phyloP scores from a whole-genome alignment of 2,113 vertebrate species.

The Mungos mungo region DNA sequence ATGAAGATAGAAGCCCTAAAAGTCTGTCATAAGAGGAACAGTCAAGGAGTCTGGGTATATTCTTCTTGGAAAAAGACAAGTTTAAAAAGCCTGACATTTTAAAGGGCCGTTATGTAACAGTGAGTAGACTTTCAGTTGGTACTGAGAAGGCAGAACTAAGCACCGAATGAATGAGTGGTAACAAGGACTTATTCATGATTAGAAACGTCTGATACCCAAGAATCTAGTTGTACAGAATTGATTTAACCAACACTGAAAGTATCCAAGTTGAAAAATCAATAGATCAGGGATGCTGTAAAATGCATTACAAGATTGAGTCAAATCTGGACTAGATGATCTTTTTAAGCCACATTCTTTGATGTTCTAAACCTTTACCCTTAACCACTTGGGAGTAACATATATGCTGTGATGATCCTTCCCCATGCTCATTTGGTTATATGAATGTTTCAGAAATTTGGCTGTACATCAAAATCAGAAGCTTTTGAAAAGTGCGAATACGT shows the following conservation, averaged over 20 bases:
- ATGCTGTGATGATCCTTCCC: not conserved
- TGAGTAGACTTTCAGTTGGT: not conserved
- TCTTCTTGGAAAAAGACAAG: not conserved
- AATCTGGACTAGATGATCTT: not conserved
- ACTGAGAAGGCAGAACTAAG: not conserved
- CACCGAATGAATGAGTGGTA: accelerated
- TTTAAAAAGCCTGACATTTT: not conserved
- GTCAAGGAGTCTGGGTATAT: not conserved
- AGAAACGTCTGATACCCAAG: not conserved
- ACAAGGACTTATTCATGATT: not conserved
- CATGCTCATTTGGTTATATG: not conserved
- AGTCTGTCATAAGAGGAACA: not conserved
- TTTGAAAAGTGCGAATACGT: not conserved
- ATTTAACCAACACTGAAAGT: not conserved
- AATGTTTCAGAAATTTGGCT: not conserved
- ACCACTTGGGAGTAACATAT: not conserved
- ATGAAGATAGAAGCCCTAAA: not conserved
- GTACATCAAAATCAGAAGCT: not conserved
- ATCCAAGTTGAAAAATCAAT: not conserved
- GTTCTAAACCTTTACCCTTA: not conserved
- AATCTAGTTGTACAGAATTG: not conserved
- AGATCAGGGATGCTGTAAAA: not conserved
- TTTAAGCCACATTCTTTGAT: not conserved
- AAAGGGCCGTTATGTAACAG: not conserved
- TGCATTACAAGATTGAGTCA: not conserved